Evolutionary conservation across 2,113 vertebrate genomes (phyloP).

Genomic region (Tautogolabrus adspersus): DNA sequence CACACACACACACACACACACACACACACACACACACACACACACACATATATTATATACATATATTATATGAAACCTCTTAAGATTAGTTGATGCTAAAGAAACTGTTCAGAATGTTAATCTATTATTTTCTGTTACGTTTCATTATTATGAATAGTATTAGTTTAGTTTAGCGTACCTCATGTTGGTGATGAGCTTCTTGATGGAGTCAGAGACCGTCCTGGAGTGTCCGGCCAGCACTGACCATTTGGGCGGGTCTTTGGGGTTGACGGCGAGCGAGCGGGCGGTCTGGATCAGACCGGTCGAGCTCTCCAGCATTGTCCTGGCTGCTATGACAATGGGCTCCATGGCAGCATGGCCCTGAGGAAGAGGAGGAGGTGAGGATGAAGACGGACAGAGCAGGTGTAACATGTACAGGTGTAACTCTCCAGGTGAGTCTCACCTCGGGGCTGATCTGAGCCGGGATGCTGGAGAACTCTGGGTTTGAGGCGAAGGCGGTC

Average conservation of each 20-base stretch:
- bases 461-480: conserved; percentile 94
- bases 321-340: conserved; percentile 91
- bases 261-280: conserved; percentile 95
- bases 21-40: too few relatives aligned
- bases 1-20: too few relatives aligned
- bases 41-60: too few relatives aligned
- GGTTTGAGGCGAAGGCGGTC: conserved; percentile 96
- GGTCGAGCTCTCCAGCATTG: conserved; percentile 95
- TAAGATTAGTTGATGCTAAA: too few relatives aligned
- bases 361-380: conserved; percentile 67
- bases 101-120: too few relatives aligned
- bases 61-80: too few relatives aligned
- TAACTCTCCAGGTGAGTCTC: background rate
- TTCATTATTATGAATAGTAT: too few relatives aligned
- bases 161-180: conserved; percentile 80
- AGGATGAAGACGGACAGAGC: background rate
- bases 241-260: conserved; percentile 95
- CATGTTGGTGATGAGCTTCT: conserved; percentile 98
- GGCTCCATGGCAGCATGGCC: conserved; percentile 95
- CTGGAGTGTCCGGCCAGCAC: conserved; percentile 95
- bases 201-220: conserved; percentile 98
- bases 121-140: too few relatives aligned
- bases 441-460: conserved; percentile 97
- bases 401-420: background rate
- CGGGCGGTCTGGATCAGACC: conserved; percentile 95